Evolutionary conservation across 2,888 invertebrate genomes (phyloP), one percentile per base, ranked within the genome.

Genomic region (Pseudoips prasinana): DNA sequence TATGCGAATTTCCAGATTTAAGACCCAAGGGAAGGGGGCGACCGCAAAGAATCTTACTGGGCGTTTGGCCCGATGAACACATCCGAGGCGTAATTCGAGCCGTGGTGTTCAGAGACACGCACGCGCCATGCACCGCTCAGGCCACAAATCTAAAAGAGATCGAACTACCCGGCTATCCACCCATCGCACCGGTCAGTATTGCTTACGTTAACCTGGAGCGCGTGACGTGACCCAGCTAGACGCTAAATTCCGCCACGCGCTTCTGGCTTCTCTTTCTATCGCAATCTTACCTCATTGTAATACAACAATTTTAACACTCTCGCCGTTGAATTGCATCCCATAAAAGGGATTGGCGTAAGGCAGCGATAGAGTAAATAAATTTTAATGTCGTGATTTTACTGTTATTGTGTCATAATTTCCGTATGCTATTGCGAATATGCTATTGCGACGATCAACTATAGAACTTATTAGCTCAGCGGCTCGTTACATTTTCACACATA

Each of bases 1-100:
- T 85, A 73, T 76, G 82, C 73, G 71, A 63, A 60, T 57, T 90
- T 89, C 58, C 91, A 93, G 95, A 97, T 90, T 90, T 97, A 74
- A 91, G 97, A 66, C 97, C 97, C 23, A 97, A 97, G 83, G 97
- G 97, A 29, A 91, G 97, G 64, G 97, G 97, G 18, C 90, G 97
- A 53, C 97, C 97, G 10, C 97, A 97, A 76, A 92, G 97, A 73
- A 97, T 97, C 74, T 90, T 97, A 55, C 89, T 97, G 54, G 97
- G 97, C 45, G 95, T 96, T 43, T 97, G 97, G 97, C 96, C 97
- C 6, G 96, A 97, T 81, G 96, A 96, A 74, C 96, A 96, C 83
- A 96, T 97, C 77, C 94, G 96, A 71, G 96, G 96, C 46, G 97
- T 97, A 33, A 96, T 97, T 68, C 92, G 96, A 65, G 95, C 96